Evolutionary conservation across 2,797 vertebrate species (phyloP).

Genomic region (Austrolebias charrua): DNA sequence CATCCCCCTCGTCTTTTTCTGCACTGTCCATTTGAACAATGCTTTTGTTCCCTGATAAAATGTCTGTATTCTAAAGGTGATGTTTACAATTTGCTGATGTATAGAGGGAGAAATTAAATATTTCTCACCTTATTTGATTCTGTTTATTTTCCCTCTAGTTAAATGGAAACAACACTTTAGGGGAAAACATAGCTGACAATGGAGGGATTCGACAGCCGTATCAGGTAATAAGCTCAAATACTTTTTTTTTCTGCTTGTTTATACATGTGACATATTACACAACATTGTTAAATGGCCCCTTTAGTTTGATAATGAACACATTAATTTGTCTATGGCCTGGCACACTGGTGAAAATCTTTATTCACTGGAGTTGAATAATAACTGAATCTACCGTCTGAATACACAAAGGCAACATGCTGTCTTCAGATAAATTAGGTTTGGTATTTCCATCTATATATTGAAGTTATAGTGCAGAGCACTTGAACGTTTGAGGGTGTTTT

Average conservation of each 20-base stretch:
- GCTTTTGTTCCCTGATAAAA: conserved; percentile 36
- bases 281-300: conserved; percentile 23
- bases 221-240: conserved; percentile 82
- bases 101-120: conserved; percentile 47
- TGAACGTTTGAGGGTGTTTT: no score
- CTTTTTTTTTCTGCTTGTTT: conserved; percentile 3
- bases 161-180: conserved; percentile 95
- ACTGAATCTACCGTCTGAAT: no score
- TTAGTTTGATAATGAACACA: no score
- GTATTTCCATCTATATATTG: no score
- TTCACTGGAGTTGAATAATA: no score
- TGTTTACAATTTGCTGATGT: conserved; percentile 54
- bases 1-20: conserved; percentile 21
- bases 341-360: no score
- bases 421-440: no score
- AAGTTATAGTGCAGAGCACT: no score
- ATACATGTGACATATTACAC: not conserved
- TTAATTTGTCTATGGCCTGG: no score
- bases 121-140: conserved; percentile 28
- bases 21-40: conserved; percentile 48
- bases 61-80: conserved; percentile 32
- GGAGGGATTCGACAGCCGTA: conserved; percentile 94
- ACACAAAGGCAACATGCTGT: no score
- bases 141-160: conserved; percentile 81
- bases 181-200: conserved; percentile 98